phyloP scores from a whole-genome alignment of 2,797 vertebrate genomes.

The Tenualosa thibaudeaui region DNA sequence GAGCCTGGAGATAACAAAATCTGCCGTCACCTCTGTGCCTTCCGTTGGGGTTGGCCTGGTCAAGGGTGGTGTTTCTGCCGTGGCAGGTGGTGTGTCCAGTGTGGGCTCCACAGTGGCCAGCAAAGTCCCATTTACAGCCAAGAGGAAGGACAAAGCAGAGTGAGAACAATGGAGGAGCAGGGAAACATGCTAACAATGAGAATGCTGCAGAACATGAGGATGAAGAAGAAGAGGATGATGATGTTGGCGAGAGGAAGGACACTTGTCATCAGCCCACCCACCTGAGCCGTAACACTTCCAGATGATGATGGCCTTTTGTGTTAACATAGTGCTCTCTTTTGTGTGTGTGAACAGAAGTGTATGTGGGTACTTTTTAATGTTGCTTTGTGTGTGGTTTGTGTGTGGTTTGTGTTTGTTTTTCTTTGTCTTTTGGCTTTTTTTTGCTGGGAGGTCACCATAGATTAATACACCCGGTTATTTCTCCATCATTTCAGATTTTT shows the following conservation, averaged over 20 bases:
- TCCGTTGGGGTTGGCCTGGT: slow-evolving; percentile 72
- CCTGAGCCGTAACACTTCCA: slow-evolving; percentile 55
- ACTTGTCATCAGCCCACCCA: slow-evolving; percentile 40
- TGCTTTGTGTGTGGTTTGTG: slow-evolving; percentile 5
- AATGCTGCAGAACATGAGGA: background rate
- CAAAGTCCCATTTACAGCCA: slow-evolving; percentile 75
- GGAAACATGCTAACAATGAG: background rate
- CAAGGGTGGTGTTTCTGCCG: slow-evolving; percentile 74
- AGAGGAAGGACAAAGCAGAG: slow-evolving; percentile 81
- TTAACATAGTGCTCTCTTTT: slow-evolving; percentile 48
- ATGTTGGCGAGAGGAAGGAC: slow-evolving; percentile 40
- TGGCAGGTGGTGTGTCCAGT: slow-evolving; percentile 74
- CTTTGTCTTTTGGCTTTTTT: background rate
- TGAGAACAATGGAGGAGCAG: slow-evolving; percentile 54
- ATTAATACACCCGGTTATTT: background rate
- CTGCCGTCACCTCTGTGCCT: slow-evolving; percentile 72
- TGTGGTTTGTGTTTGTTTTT: background rate
- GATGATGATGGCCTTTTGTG: slow-evolving; percentile 25
- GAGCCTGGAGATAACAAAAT: slow-evolving; percentile 76
- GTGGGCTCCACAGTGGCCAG: slow-evolving; percentile 74
- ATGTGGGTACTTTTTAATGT: slow-evolving; percentile 37
- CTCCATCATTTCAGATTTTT: background rate
- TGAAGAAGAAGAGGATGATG: slow-evolving; percentile 34
- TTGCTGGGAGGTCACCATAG: background rate
- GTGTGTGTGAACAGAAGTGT: slow-evolving; percentile 41